Percentiles rank a stretch among this genome's conserved stretches.
These are phyloP conservation scores for Lophochroa leadbeateri DNA, from an alignment of 2,113 vertebrate species.

Conservation along the genomic window DNA sequence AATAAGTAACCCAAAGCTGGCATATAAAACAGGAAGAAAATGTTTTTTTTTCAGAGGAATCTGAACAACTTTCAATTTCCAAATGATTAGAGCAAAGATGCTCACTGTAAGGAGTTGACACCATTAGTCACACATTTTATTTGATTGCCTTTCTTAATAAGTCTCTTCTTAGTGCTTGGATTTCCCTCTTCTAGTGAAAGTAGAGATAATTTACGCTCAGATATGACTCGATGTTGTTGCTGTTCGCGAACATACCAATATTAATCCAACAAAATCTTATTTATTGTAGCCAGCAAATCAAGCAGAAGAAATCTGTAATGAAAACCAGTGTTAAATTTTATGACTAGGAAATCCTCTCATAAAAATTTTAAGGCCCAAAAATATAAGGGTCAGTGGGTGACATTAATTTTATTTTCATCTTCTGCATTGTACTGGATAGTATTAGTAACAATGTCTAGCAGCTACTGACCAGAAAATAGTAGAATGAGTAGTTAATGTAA, in stretches of 20 bases:
- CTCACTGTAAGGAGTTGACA: neutral
- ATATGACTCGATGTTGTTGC: neutral
- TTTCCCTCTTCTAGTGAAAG: neutral
- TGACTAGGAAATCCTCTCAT: neutral
- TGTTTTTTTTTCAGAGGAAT: neutral
- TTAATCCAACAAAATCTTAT: neutral
- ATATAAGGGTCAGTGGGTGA: neutral
- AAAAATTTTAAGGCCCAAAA: conserved; percentile 18
- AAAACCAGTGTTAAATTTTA: conserved; percentile 14
- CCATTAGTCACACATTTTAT: neutral
- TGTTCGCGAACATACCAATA: neutral
- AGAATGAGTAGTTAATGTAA: neutral
- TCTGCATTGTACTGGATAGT: neutral
- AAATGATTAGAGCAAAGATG: neutral
- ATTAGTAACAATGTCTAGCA: neutral
- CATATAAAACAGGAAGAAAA: neutral
- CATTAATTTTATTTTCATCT: conserved; percentile 8
- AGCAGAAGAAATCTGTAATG: neutral
- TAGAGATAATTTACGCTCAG: neutral
- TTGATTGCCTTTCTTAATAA: neutral
- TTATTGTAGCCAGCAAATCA: conserved; percentile 2
- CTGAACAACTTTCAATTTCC: neutral
- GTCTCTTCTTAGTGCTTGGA: neutral
- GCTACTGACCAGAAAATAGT: neutral
- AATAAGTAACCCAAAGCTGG: neutral